Base-by-base conservation (phyloP, 1,140 invertebrate species). In the Drosophila persimilis region DNA sequence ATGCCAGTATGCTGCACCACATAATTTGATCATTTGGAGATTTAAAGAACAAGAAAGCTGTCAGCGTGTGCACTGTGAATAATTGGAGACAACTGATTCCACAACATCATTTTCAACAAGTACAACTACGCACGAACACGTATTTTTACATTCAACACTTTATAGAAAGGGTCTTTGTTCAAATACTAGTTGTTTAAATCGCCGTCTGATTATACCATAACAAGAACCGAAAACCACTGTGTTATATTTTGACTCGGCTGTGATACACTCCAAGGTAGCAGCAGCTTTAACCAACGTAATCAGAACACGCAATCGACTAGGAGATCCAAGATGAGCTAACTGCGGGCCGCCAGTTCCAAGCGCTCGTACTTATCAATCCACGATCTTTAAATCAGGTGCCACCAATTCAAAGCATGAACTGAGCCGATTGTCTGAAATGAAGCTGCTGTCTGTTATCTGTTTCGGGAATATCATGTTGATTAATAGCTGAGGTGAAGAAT, bases 151-250 rank as follows among this genome's bases (percentile, higher is more conserved):
- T 35, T 63, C 67, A 51, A 54, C 65, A 56, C 55, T 73, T 80
- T 74, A 46, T 61, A 24, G 39, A 69, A 80, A 85, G 66, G 80
- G 70, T 77, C 60, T 77, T 77, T 62, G 60, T 77, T 62, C 52
- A 51, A 77, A 56, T 54, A 63, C 29, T 70, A 54, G 51, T 71
- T 81, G 73, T 88, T 85, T 85, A 85, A 85, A 85, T 85, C 81
- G 81, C 83, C 81, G 48, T 69, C 45, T 85, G 84, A 85, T 85
- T 85, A 85, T 81, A 55, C 77, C 52, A 85, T 85, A 85, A 85
- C 81, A 85, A 85, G 81, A 74, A 61, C 77, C 20, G 69, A 77
- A 86, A 46, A 52, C 20, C 3, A 45, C 17, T 57, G 59, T 59
- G 55, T 77, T 54, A 26, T 75, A 43, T 39, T 75, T 54, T 46